Evolutionary conservation across 2,888 invertebrate genomes (phyloP), one percentile per base, ranked within the genome.

Genomic region (Agriotes lineatus): DNA sequence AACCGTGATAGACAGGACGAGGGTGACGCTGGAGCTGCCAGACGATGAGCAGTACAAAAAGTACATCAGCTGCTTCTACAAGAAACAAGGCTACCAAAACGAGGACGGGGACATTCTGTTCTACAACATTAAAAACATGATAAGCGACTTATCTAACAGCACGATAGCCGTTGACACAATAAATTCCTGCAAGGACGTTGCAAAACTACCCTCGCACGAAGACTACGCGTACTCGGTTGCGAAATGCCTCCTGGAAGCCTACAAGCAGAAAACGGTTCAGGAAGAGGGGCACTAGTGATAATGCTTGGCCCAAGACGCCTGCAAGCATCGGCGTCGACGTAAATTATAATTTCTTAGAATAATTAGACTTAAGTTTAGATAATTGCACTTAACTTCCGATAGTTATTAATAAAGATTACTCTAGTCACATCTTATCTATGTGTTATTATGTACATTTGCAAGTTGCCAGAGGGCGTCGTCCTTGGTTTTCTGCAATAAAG

Each of bases 1-100:
- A 33, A 30, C 39, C 10, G 65, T 66, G 12, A 66, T 66, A 59
- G 65, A 59, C 6, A 66, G 25, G 30, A 66, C 65, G 16, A 66
- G 50, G 39, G 65, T 66, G 20, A 66, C 65, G 2, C 35, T 59
- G 25, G 65, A 66, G 16, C 42, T 66, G 10, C 65, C 65, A n/a
- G 65, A 66, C 18, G 65, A 66, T 6, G 39, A 48, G 9, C 52
- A 50, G 16, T 66, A 66, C 30, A 66, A 59, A 50, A 20, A 59
- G 25, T 66, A 66, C 37, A 59, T 66, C 44, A 66, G 59, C 30
- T 66, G 65, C 25, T 85, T 87, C 80, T 85, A 86, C 78, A 79
- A 85, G 67, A 87, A 85, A 67, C 78, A 85, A 0, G 86, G 84
- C 0, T 84, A 85, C 61, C 73, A 87, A 12, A 86, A 86, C 22